Evolutionary conservation across 2,888 invertebrate species (phyloP), one percentile per base, ranked within the genome.

Genomic region (Terebella lapidaria): DNA sequence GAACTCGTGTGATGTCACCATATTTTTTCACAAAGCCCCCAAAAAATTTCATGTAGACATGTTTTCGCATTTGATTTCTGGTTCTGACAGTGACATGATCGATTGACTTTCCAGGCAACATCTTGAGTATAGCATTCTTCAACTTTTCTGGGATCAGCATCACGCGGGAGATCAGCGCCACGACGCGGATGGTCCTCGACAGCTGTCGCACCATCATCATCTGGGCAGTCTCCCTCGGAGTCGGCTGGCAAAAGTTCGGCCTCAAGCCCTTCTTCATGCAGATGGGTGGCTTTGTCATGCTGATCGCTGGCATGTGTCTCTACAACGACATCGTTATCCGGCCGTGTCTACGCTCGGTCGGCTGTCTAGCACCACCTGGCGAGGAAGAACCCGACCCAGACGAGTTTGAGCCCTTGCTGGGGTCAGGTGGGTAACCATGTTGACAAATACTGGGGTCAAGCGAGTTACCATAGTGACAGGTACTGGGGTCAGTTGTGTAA

Each of bases 131-230:
- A 68, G 92, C 94, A 0, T 90, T 94, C 82, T 94, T 94, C 84
- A 94, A 92, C 80, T 94, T 91, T 80, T 88, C 92, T 66, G 93
- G 93, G 10, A 87, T 94, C 65, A 90, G 90, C 74, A 90, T 96
- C 2, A 92, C 94, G 0, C 95, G 94, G 82, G 92, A 94, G 79
- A 86, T 94, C 73, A 94, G 91, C 1, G 94, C 95, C 1, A 93
- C 92, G 0, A 91, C 92, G 1, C 84, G 94, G 65, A 90, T 93
- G 89, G 89, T 94, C 15, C 83, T 94, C 53, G 94, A 94, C 77
- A 90, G 89, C 56, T 84, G 91, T n/a, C 84, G 94, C 66, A 92
- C 93, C 0, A 83, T 94, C 52, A 85, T 94, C n/a, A 90, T 95
- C 72, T 97, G 94, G 94, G 82, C 86, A 1, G 86, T 91, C 57